Conservation (phyloP, 2,113 vertebrate species). For the Clarias batrachus region DNA sequence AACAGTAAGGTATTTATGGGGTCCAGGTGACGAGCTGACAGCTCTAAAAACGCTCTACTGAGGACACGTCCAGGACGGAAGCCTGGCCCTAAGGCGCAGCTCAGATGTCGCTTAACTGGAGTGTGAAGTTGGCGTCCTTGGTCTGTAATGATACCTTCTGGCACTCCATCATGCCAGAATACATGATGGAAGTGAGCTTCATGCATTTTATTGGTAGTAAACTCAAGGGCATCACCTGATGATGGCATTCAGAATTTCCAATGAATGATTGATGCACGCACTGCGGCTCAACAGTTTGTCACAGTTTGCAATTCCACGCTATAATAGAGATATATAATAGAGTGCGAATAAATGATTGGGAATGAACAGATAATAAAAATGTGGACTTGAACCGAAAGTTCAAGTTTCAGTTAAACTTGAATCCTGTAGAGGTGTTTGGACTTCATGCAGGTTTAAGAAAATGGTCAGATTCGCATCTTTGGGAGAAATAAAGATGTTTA, state of each 20-base stretch:
- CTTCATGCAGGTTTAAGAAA: neutral
- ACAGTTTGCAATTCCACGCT: conserved; percentile 6
- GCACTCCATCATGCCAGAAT: conserved; percentile 19
- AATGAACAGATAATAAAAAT: neutral
- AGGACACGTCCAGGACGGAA: neutral
- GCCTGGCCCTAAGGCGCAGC: conserved; percentile 19
- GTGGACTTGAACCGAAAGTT: neutral
- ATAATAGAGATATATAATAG: neutral
- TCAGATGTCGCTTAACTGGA: conserved; percentile 32
- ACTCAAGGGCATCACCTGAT: conserved; percentile 37
- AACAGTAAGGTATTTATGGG: neutral
- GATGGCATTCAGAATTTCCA: conserved; percentile 24
- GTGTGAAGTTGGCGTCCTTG: conserved; percentile 30
- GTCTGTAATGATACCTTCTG: conserved; percentile 29
- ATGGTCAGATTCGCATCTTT: neutral
- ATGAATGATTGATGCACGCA: conserved; percentile 13
- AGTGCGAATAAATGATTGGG: neutral
- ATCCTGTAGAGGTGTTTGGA: neutral
- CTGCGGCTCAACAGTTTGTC: neutral
- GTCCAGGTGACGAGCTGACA: conserved; percentile 20
- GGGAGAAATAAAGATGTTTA: neutral
- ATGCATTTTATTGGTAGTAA: conserved; percentile 54
- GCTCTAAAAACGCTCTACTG: neutral
- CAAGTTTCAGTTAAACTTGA: neutral
- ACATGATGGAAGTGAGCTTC: neutral